These are phyloP conservation scores for Muraenolepis orangiensis DNA, from an alignment of 2,797 vertebrate species.

Conservation along the genomic window DNA sequence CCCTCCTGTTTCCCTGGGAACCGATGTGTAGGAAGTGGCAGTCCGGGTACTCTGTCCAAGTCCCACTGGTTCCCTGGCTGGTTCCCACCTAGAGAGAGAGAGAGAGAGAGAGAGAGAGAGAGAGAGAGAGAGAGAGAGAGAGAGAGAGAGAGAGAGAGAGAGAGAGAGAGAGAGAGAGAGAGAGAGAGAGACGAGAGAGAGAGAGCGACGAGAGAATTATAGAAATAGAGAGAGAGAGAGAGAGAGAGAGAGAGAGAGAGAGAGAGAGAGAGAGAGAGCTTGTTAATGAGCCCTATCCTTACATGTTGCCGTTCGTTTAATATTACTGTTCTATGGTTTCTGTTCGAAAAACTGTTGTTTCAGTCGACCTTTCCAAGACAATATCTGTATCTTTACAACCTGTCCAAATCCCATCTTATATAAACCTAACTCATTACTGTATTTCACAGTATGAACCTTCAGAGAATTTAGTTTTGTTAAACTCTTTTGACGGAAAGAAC, in stretches of 20 bases:
- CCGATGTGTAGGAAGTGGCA: conserved; percentile 65
- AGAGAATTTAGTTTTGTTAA: conserved; percentile 39
- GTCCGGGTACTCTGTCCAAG: conserved; percentile 53
- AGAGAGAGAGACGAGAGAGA: conserved; percentile 14
- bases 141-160: neutral
- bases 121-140: neutral
- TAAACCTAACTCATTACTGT: conserved; percentile 53
- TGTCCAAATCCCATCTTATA: conserved; percentile 40
- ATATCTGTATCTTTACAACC: conserved; percentile 43
- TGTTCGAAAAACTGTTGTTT: conserved; percentile 42
- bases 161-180: conserved; percentile 20
- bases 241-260: conserved; percentile 14
- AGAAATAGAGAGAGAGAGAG: neutral
- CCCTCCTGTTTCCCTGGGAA: conserved; percentile 70
- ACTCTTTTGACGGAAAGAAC: conserved; percentile 58
- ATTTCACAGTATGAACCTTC: conserved; percentile 61
- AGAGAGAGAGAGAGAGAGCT: neutral
- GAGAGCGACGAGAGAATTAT: no score
- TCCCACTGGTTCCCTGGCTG: conserved; percentile 36
- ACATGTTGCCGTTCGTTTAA: conserved; percentile 50
- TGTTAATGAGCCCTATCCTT: conserved; percentile 30
- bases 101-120: neutral
- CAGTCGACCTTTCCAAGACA: conserved; percentile 46
- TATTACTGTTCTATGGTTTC: conserved; percentile 45
- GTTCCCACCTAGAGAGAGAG: conserved; percentile 37